Base-by-base conservation (phyloP, 2,113 vertebrate species). In the Oreochromis aureus region DNA sequence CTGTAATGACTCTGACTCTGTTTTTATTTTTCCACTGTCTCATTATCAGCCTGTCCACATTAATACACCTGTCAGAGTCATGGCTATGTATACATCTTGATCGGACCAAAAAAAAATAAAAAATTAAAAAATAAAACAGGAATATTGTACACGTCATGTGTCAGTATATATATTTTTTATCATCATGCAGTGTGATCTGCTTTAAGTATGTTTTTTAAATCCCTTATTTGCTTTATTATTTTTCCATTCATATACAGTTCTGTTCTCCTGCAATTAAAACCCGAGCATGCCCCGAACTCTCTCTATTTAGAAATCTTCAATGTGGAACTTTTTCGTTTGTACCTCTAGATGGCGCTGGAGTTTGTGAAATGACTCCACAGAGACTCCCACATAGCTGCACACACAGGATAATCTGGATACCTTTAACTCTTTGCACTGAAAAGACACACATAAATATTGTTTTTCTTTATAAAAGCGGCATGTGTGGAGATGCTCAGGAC, bases 261-360 rank as follows among this genome's bases (percentile, higher is more conserved):
- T 48, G 15, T 48, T 18, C 46, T 48, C 15, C 15, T 16, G 46
- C 7, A 48, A 51, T 51, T 7, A 18, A 51, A 18, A 51, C 48
- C 15, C 16, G 6, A 44, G n/a, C 13, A 27, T 24, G 39, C 13
- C 63, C 32, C 3, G 1, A 6, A 44, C 13, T 46, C 66, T 41
- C 19, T 44, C 69, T 46, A 1, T 46, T 27, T 27, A 27, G 36
- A 44, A 71, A 16, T 44, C 66, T 59, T 63, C 3, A 19, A 46
- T 46, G 8, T 46, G 24, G 5, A 76, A 30, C 44, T 7, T 76
- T 48, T 27, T 48, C 4, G 1, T 13, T 24, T 79, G 19, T 3
- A 7, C 3, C 91, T 3, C 32, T 11, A 90, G 91, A 12, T 87
- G 91, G 89, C n/a, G 87, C 73, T 87, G 82, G 81, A 81, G 89